phyloP scores from a whole-genome alignment of 2,797 vertebrate genomes.

The Enteromius afrohamiltoni region DNA sequence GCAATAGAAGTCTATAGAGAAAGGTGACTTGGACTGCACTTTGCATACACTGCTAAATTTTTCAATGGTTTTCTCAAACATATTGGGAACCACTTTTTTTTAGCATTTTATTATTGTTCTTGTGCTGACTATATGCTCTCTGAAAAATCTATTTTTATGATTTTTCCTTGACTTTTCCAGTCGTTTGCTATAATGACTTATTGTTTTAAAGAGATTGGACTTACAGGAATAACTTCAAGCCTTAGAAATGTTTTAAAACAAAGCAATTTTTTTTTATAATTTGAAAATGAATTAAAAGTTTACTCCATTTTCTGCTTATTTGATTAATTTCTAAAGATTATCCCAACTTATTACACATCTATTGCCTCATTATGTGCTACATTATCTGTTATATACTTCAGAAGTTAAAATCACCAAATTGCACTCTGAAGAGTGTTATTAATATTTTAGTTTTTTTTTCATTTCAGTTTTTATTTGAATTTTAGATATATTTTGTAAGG shows the following conservation, averaged over 20 bases:
- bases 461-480: neutral
- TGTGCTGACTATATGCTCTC: neutral
- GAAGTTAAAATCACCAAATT: neutral
- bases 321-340: neutral
- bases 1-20: slow-evolving; percentile 16
- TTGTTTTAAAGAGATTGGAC: neutral
- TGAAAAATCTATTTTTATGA: neutral
- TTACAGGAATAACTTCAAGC: neutral
- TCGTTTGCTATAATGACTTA: neutral
- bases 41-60: neutral
- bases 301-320: neutral
- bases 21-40: slow-evolving; percentile 2
- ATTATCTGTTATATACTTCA: neutral
- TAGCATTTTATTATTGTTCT: neutral
- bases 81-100: neutral
- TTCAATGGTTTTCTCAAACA: neutral
- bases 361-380: neutral
- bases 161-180: slow-evolving; percentile 6
- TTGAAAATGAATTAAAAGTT: neutral
- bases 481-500: neutral
- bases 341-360: neutral
- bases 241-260: neutral
- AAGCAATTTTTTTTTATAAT: neutral
- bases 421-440: neutral
- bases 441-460: neutral